These are phyloP conservation scores for Gavialis gangeticus DNA, from an alignment of 2,113 vertebrate genomes.

Conservation along the genomic window DNA sequence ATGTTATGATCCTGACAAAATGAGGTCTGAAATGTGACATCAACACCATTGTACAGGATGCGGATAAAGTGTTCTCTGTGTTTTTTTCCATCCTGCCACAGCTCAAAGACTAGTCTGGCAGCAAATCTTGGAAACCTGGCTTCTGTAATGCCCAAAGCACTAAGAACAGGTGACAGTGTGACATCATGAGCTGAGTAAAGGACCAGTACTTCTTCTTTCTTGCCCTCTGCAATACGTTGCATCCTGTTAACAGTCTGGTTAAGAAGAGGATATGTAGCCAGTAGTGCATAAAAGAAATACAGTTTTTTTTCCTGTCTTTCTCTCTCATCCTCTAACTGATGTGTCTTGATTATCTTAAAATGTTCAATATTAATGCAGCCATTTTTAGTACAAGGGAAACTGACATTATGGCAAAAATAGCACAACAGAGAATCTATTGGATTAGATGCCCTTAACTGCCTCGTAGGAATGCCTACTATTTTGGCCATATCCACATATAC, in stretches of 20 bases:
- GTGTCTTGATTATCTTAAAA: conserved; percentile 91
- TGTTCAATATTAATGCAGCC: conserved; percentile 90
- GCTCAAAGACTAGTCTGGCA: conserved; percentile 94
- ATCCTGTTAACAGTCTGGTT: conserved; percentile 89
- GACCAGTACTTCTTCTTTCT: conserved; percentile 81
- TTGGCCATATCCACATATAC: conserved; percentile 91
- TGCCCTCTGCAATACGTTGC: conserved; percentile 81
- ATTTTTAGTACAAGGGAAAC: conserved; percentile 88
- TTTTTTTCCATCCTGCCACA: conserved; percentile 90
- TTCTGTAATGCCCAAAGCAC: conserved; percentile 90
- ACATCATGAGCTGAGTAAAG: conserved; percentile 96
- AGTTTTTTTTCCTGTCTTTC: conserved; percentile 87
- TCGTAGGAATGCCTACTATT: conserved; percentile 87
- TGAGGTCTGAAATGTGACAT: conserved; percentile 92
- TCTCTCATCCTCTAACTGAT: conserved; percentile 92
- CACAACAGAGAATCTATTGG: conserved; percentile 95
- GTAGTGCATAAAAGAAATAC: conserved; percentile 89
- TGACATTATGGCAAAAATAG: conserved; percentile 92
- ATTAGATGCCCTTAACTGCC: conserved; percentile 91
- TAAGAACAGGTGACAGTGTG: conserved; percentile 93
- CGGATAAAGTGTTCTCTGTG: conserved; percentile 85
- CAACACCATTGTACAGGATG: conserved; percentile 93
- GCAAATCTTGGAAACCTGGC: conserved; percentile 94
- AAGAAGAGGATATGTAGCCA: conserved; percentile 92
- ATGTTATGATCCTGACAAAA: conserved; percentile 89